Percentiles rank a stretch among this genome's conserved stretches.
phyloP scores from a whole-genome alignment of 2,113 vertebrate genomes.

The Otocyon megalotis region DNA sequence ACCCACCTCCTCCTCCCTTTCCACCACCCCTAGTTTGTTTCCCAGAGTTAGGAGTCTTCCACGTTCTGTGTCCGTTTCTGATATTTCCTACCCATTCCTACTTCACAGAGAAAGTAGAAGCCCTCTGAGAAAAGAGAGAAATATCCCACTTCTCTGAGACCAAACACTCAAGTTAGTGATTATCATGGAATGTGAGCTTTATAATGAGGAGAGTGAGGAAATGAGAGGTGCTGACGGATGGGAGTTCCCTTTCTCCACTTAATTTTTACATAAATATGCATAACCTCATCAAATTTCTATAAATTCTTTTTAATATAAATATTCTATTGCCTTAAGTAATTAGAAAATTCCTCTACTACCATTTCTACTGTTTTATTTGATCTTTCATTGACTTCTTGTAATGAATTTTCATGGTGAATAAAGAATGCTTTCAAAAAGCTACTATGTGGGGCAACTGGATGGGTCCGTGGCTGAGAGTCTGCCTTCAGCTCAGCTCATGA shows the following conservation, averaged over 20 bases:
- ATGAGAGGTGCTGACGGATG: not conserved
- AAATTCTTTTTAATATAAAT: slow-evolving; percentile 34
- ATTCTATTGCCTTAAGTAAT: slow-evolving; percentile 24
- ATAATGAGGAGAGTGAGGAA: not conserved
- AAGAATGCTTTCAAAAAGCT: not conserved
- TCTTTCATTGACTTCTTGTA: slow-evolving; percentile 38
- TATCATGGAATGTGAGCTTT: not conserved
- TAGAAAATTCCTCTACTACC: not conserved
- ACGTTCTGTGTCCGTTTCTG: too few relatives aligned
- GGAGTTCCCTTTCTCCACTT: not conserved
- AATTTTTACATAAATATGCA: not conserved
- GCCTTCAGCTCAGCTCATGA: too few relatives aligned
- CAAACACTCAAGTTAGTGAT: not conserved
- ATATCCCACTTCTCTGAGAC: not conserved
- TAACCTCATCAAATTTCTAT: not conserved
- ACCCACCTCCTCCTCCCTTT: too few relatives aligned
- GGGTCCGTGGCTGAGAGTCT: too few relatives aligned
- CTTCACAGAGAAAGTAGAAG: not conserved
- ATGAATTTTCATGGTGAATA: not conserved
- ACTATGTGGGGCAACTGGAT: too few relatives aligned
- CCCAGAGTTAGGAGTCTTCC: too few relatives aligned
- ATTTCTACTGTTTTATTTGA: not conserved
- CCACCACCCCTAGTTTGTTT: too few relatives aligned
- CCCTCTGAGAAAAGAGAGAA: not conserved
- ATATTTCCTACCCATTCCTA: too few relatives aligned